These are phyloP conservation scores for Phoxinus dragarum DNA, from an alignment of 2,797 vertebrate genomes.

Conservation along the genomic window DNA sequence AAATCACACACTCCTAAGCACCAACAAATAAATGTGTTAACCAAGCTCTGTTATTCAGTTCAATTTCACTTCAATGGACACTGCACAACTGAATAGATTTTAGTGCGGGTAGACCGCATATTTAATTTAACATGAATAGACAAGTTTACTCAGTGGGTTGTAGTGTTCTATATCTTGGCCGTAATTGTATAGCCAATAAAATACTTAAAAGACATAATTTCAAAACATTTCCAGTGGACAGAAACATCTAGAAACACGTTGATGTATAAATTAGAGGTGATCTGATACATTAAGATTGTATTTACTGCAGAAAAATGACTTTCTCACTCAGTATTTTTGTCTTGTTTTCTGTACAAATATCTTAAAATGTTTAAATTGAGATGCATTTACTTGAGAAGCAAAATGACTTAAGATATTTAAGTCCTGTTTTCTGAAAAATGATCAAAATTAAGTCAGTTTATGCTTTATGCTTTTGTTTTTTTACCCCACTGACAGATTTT, in stretches of 20 bases:
- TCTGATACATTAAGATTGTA: not conserved
- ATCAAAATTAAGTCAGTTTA: not conserved
- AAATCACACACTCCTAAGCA: slow-evolving; percentile 50
- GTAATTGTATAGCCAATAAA: not conserved
- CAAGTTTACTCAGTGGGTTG: not conserved
- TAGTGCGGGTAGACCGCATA: not conserved
- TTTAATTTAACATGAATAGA: not conserved
- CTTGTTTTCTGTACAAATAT: not conserved
- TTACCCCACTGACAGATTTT: not conserved
- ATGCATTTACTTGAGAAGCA: not conserved
- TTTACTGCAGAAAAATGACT: not conserved
- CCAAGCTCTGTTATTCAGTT: slow-evolving; percentile 7
- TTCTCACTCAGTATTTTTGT: not conserved
- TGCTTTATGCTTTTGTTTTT: not conserved
- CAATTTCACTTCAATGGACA: slow-evolving; percentile 22
- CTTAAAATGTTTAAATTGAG: not conserved
- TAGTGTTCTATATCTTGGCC: no score
- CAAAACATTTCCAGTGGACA: not conserved
- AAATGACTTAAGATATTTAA: not conserved
- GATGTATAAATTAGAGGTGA: not conserved
- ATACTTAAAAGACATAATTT: not conserved
- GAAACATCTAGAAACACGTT: not conserved
- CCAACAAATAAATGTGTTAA: slow-evolving; percentile 44
- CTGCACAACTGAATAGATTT: not conserved
- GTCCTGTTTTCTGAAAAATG: not conserved